A percentile compares a stretch with the other conserved stretches of the same genome.
Evolutionary conservation across 2,888 invertebrate genomes (phyloP).

Genomic region (Hydrotaea diabolus): DNA sequence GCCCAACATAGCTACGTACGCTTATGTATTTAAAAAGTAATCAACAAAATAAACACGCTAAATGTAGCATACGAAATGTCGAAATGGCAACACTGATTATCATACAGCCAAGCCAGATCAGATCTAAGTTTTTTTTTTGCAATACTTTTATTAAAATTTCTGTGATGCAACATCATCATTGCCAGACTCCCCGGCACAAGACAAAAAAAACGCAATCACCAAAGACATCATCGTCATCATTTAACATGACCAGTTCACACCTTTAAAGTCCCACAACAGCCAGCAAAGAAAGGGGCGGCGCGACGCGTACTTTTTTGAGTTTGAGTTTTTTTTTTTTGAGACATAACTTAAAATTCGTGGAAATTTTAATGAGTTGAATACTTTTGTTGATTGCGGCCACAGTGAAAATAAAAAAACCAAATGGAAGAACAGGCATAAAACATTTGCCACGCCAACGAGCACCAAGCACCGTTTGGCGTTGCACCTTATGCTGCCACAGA

Average conservation of each 20-base stretch:
- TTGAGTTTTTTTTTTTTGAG: background rate
- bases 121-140: background rate
- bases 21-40: no score
- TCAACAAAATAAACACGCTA: slow-evolving; percentile 18
- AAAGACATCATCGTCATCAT: slow-evolving; percentile 38
- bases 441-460: slow-evolving; percentile 55
- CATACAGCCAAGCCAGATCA: background rate
- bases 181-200: background rate
- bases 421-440: slow-evolving; percentile 47
- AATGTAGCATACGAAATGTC: slow-evolving; percentile 15
- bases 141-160: slow-evolving; percentile 1
- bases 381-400: slow-evolving; percentile 28
- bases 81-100: slow-evolving; percentile 10
- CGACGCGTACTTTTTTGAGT: background rate
- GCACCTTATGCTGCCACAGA: slow-evolving; percentile 13
- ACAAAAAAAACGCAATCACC: background rate
- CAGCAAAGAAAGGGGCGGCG: slow-evolving; percentile 4
- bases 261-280: slow-evolving; percentile 51
- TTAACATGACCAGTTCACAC: slow-evolving; percentile 64
- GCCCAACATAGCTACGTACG: no score
- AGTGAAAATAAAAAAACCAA: slow-evolving; percentile 18
- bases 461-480: background rate
- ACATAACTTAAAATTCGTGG: slow-evolving; percentile 55
- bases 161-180: slow-evolving; percentile 22
- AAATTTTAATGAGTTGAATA: slow-evolving; percentile 64